Conservation (phyloP, 2,888 invertebrate genomes). For the Linnaemya vulpina region DNA sequence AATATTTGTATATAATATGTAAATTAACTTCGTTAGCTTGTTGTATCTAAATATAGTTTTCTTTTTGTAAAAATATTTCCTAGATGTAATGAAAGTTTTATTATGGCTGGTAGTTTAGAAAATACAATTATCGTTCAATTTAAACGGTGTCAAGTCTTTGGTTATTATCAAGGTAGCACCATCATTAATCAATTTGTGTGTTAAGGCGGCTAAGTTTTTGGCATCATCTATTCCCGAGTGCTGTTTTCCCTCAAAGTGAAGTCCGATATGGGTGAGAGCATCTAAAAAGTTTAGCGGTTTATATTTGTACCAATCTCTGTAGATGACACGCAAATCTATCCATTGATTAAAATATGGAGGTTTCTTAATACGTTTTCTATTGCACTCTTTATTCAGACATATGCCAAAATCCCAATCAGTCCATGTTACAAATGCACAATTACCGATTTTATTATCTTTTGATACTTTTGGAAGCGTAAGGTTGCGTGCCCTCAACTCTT, state of each 20-base stretch:
- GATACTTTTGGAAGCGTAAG: conserved; percentile 82
- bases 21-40: conserved; percentile 35
- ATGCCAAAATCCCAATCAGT: conserved; percentile 86
- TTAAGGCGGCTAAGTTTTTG: conserved; percentile 85
- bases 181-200: conserved; percentile 85
- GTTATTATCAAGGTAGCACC: conserved; percentile 85
- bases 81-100: conserved; percentile 44
- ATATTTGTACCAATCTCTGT: conserved; percentile 84
- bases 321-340: conserved; percentile 85
- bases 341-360: conserved; percentile 84
- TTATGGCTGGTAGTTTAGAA: conserved; percentile 73
- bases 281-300: conserved; percentile 83
- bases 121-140: conserved; percentile 80
- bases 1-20: conserved; percentile 52
- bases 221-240: conserved; percentile 87
- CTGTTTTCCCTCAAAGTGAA: conserved; percentile 85
- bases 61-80: conserved; percentile 45
- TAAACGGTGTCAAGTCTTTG: conserved; percentile 82
- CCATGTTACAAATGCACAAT: conserved; percentile 85
- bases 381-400: conserved; percentile 85
- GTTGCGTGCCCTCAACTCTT: conserved; percentile 79
- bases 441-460: conserved; percentile 83
- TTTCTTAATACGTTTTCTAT: conserved; percentile 84
- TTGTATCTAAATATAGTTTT: conserved; percentile 63
- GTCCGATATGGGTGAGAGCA: conserved; percentile 85